Evolutionary conservation across 2,797 vertebrate species (phyloP).

Genomic region (Argentina silus): DNA sequence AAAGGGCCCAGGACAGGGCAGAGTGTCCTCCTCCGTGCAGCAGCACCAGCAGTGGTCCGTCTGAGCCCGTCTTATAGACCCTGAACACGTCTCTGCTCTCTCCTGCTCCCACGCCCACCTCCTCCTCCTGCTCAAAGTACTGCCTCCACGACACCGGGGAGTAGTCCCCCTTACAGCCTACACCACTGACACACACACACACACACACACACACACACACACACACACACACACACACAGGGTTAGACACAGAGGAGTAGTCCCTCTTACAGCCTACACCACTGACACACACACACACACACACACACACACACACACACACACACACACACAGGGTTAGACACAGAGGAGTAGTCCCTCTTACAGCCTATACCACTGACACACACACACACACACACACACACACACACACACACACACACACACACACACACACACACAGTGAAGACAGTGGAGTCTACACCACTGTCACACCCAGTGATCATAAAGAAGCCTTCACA

Average conservation of each 20-base stretch:
- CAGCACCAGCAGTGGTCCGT: conserved; percentile 70
- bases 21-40: conserved; percentile 74
- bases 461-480: too few species aligned
- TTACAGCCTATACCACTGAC: too few species aligned
- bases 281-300: conserved; percentile 24
- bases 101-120: conserved; percentile 58
- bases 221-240: background rate
- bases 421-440: too few species aligned
- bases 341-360: background rate
- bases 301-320: conserved; percentile 14
- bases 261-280: too few species aligned
- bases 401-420: too few species aligned
- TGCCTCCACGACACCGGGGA: conserved; percentile 71
- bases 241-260: too few species aligned
- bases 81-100: conserved; percentile 67
- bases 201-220: background rate
- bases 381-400: too few species aligned
- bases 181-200: conserved; percentile 33
- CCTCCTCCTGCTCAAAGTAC: conserved; percentile 73
- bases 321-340: background rate
- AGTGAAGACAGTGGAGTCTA: too few species aligned
- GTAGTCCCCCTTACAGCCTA: conserved; percentile 43
- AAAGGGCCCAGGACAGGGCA: conserved; percentile 73
- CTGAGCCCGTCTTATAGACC: conserved; percentile 63
- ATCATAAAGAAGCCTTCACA: conserved; percentile 16